Conservation (phyloP, 2,113 vertebrate genomes). For the Columba livia region DNA sequence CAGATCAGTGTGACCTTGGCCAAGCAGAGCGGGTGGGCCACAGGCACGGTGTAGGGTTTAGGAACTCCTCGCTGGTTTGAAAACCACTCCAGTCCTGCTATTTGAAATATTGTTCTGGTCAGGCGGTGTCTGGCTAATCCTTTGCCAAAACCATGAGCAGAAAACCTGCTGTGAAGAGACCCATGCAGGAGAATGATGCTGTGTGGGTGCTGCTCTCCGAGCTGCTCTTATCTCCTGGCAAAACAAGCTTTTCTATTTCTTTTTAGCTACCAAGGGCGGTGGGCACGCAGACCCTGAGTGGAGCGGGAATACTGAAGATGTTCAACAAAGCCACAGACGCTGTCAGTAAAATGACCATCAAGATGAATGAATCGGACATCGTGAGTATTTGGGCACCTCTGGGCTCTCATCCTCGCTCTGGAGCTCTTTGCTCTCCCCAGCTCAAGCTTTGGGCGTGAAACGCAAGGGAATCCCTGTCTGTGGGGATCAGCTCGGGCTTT, state of each 20-base stretch:
- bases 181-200: fast-evolving
- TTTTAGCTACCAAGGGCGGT: conserved; percentile 90
- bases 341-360: conserved; percentile 99
- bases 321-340: conserved; percentile 95
- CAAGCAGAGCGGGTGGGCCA: neutral
- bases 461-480: neutral
- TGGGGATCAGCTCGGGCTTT: neutral
- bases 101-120: fast-evolving
- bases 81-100: fast-evolving
- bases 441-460: neutral
- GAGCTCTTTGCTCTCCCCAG: fast-evolving
- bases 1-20: neutral
- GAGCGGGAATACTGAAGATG: conserved; percentile 98
- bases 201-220: neutral
- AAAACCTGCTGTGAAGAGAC: neutral
- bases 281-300: conserved; percentile 92
- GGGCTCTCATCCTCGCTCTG: fast-evolving
- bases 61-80: neutral
- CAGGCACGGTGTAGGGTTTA: neutral
- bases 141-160: neutral
- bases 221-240: neutral
- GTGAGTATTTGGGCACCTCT: conserved; percentile 74
- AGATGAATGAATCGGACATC: conserved; percentile 96
- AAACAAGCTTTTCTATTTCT: neutral
- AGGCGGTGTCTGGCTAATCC: neutral